These are phyloP conservation scores for Tragopan temminckii DNA, from an alignment of 2,797 vertebrate genomes.

Conservation along the genomic window DNA sequence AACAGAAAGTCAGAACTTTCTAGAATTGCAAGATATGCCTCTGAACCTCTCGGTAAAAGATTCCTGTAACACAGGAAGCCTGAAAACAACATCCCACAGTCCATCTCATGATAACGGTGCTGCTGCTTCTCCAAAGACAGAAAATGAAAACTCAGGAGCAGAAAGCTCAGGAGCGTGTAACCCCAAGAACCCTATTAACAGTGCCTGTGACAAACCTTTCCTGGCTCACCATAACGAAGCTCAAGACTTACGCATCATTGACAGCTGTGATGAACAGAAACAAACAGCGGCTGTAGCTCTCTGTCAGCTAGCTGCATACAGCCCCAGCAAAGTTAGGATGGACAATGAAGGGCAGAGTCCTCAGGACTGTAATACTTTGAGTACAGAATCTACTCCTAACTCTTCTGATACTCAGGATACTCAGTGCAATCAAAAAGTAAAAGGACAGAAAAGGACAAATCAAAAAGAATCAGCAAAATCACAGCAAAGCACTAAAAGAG, in stretches of 20 bases:
- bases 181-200: neutral
- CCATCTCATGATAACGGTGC: neutral
- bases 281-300: conserved; percentile 94
- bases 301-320: conserved; percentile 92
- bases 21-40: conserved; percentile 85
- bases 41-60: conserved; percentile 93
- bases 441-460: conserved; percentile 85
- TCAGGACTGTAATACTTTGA: conserved; percentile 11
- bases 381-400: neutral
- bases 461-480: conserved; percentile 76
- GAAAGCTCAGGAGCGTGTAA: neutral
- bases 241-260: conserved; percentile 71
- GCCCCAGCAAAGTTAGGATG: conserved; percentile 66
- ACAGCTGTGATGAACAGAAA: conserved; percentile 91
- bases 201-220: fast-evolving
- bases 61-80: conserved; percentile 65
- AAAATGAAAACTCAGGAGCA: neutral
- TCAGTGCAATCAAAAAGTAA: conserved; percentile 66
- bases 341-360: conserved; percentile 28
- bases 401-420: conserved; percentile 18
- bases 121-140: neutral
- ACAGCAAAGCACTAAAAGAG: conserved; percentile 82
- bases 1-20: conserved; percentile 56
- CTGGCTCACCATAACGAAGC: neutral
- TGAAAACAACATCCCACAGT: conserved; percentile 1